A percentile compares a stretch with the other conserved stretches of the same genome.
Evolutionary conservation across 1,140 invertebrate species (phyloP).

Genomic region (Drosophila hydei): DNA sequence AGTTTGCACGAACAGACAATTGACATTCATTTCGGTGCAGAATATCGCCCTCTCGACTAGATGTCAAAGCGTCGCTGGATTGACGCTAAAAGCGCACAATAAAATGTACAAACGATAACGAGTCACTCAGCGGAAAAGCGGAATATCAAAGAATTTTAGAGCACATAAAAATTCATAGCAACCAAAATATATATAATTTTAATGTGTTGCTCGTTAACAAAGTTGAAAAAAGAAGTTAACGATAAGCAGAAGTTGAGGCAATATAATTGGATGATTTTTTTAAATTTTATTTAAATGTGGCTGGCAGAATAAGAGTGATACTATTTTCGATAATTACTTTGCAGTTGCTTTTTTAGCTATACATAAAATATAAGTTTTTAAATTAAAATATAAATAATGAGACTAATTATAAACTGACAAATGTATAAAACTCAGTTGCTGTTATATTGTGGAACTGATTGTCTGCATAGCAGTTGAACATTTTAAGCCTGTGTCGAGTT

Average conservation of each 20-base stretch:
- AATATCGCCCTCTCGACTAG: conserved; percentile 35
- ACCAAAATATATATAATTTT: conserved; percentile 6
- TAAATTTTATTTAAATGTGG: no score
- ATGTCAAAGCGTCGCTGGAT: conserved; percentile 16
- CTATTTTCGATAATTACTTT: no score
- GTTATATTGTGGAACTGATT: no score
- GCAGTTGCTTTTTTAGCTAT: no score
- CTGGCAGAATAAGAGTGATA: no score
- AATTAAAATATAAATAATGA: no score
- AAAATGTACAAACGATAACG: conserved; percentile 27
- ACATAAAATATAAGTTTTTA: no score
- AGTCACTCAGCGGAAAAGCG: neutral
- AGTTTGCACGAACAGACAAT: conserved; percentile 49
- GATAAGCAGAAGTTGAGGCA: neutral
- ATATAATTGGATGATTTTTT: no score
- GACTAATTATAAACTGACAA: no score
- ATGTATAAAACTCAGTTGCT: no score
- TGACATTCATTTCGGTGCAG: conserved; percentile 39
- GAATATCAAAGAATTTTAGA: conserved; percentile 26
- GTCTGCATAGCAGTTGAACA: no score
- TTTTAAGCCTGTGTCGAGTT: no score
- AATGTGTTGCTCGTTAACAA: conserved; percentile 1
- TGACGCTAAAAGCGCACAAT: conserved; percentile 25
- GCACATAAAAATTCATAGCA: conserved; percentile 14
- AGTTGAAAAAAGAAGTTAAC: neutral